A percentile compares a stretch with the other conserved stretches of the same genome.
These are phyloP conservation scores for Oriolus oriolus DNA, from an alignment of 2,113 vertebrate species.

Conservation along the genomic window DNA sequence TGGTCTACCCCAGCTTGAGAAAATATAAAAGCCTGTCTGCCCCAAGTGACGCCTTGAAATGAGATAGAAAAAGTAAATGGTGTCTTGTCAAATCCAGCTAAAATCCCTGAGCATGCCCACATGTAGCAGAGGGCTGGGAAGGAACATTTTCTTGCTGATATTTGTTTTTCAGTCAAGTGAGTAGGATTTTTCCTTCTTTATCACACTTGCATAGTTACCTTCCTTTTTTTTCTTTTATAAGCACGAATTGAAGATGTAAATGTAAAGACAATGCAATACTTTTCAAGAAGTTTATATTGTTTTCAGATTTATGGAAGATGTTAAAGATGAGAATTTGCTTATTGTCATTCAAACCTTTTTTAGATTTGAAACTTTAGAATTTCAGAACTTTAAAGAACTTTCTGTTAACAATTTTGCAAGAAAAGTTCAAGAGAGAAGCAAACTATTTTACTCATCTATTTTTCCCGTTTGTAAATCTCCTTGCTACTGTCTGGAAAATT, in stretches of 20 bases:
- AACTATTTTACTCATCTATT: background rate
- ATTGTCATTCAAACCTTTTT: background rate
- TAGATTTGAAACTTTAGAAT: background rate
- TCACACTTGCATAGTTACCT: background rate
- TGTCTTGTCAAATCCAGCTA: background rate
- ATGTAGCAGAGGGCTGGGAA: background rate
- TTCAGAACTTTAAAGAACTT: background rate
- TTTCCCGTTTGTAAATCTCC: background rate
- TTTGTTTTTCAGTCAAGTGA: background rate
- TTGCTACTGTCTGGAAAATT: background rate
- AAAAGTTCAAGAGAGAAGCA: background rate
- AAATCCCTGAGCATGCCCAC: background rate
- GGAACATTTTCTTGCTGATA: background rate
- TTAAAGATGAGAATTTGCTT: background rate
- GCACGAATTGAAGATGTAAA: background rate
- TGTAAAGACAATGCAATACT: background rate
- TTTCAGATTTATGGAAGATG: background rate
- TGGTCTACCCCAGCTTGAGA: background rate
- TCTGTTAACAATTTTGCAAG: background rate
- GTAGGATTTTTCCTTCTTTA: background rate
- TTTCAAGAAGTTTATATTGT: background rate
- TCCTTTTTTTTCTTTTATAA: background rate
- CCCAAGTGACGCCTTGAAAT: background rate
- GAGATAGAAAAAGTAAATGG: background rate
- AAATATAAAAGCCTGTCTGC: background rate